These are phyloP conservation scores for Drosophila ananassae DNA, from an alignment of 1,140 invertebrate species.

Conservation along the genomic window DNA sequence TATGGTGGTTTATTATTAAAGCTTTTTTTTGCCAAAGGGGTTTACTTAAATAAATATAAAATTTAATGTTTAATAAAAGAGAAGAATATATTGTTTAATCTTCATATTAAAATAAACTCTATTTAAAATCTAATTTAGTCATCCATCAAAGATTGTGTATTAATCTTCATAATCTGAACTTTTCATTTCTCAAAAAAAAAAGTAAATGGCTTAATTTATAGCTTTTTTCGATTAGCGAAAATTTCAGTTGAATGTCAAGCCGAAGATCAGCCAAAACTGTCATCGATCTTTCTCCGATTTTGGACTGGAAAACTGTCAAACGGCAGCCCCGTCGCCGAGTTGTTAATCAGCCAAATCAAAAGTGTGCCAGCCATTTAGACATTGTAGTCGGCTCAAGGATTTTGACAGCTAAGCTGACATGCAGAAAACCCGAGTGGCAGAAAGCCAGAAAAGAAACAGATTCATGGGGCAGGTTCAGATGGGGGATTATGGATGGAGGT, in stretches of 20 bases:
- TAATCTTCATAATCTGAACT: not conserved
- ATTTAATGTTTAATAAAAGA: too few species aligned
- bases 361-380: slow-evolving; percentile 59
- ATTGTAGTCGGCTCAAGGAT: slow-evolving; percentile 71
- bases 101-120: too few species aligned
- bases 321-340: slow-evolving; percentile 35
- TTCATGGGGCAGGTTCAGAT: slow-evolving; percentile 23
- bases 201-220: slow-evolving; percentile 31
- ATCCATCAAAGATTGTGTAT: slow-evolving; percentile 2
- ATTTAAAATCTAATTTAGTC: slow-evolving; percentile 14
- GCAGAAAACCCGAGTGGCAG: slow-evolving; percentile 42
- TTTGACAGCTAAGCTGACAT: slow-evolving; percentile 79
- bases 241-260: slow-evolving; percentile 7
- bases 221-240: slow-evolving; percentile 3
- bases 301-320: slow-evolving; percentile 53
- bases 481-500: not conserved
- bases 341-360: slow-evolving; percentile 65
- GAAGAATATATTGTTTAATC: too few species aligned
- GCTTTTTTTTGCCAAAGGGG: too few species aligned
- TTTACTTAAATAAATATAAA: too few species aligned
- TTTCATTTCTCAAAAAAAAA: slow-evolving; percentile 1
- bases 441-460: slow-evolving; percentile 8
- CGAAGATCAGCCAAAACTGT: slow-evolving; percentile 59
- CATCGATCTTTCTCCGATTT: slow-evolving; percentile 56
- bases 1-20: too few species aligned